Evolutionary conservation across 92 coral and sea anemone genomes (phyloP).

Genomic region (Siderastrea radians): DNA sequence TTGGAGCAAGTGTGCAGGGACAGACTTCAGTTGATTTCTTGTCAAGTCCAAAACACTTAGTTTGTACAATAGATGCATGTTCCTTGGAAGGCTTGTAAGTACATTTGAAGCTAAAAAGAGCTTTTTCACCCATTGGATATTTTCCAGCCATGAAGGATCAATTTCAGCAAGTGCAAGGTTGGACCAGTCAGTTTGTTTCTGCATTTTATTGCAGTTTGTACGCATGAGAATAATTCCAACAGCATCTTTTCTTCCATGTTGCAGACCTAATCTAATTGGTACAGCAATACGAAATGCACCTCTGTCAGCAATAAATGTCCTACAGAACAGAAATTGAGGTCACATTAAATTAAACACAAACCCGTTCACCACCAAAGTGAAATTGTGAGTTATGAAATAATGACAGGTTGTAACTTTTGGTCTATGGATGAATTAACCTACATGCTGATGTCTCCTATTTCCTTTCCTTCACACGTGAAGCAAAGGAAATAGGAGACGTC

Average conservation of each 20-base stretch:
- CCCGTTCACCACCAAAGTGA: no score
- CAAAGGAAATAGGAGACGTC: no score
- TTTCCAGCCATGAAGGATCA: conserved; percentile 81
- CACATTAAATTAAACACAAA: no score
- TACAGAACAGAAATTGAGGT: background rate
- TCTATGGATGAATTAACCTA: no score
- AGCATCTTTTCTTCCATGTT: conserved; percentile 65
- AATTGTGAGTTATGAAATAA: no score
- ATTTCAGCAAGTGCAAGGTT: conserved; percentile 79
- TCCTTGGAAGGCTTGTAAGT: conserved; percentile 75
- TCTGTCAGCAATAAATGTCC: conserved; percentile 68
- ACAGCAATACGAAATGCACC: conserved; percentile 78
- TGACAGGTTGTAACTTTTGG: no score
- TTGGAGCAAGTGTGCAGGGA: conserved; percentile 79
- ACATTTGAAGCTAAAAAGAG: conserved; percentile 77
- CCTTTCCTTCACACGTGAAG: no score
- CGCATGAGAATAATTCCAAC: conserved; percentile 74
- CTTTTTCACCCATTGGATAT: conserved; percentile 82
- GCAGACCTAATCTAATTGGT: conserved; percentile 80
- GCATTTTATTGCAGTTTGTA: conserved; percentile 75
- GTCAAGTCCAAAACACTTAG: conserved; percentile 85
- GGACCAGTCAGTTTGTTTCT: conserved; percentile 85
- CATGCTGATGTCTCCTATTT: no score
- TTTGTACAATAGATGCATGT: conserved; percentile 72
- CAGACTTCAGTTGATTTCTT: conserved; percentile 75